phyloP scores from a whole-genome alignment of 1,140 invertebrate species.

The Grapholita molesta region DNA sequence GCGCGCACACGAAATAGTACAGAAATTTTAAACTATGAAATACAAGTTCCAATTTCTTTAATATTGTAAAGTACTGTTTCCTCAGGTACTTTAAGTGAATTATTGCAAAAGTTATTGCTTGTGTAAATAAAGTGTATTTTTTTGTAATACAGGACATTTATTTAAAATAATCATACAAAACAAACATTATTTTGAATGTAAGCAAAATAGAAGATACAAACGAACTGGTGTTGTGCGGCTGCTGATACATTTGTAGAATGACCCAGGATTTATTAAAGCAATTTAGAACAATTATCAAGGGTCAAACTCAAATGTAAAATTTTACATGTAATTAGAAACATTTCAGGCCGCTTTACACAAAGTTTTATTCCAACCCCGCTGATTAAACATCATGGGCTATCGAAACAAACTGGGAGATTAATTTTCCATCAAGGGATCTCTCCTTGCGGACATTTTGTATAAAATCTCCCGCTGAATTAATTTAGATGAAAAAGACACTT shows the following conservation, averaged over 20 bases:
- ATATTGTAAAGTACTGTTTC: neutral
- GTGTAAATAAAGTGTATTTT: neutral
- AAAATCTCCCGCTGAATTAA: constrained; percentile 28
- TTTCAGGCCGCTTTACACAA: neutral
- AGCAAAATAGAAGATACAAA: no score
- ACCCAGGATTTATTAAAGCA: neutral
- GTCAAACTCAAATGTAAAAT: neutral
- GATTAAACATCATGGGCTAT: constrained; percentile 11
- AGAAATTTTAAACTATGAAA: neutral
- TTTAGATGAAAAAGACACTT: constrained; percentile 28
- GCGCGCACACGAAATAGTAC: neutral
- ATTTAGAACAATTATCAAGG: neutral
- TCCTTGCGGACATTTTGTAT: constrained; percentile 4
- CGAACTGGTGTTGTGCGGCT: no score
- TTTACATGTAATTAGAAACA: neutral
- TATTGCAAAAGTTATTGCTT: neutral
- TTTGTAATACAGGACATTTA: no score
- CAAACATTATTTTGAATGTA: no score
- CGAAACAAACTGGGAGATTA: constrained; percentile 9
- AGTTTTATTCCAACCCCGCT: neutral
- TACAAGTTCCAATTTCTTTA: neutral
- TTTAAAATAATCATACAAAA: no score
- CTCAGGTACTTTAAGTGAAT: neutral
- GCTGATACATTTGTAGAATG: no score
- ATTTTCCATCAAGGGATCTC: neutral